These are phyloP conservation scores for Lamellibrachia luymesi DNA, from an alignment of 1,140 invertebrate genomes.

Conservation along the genomic window DNA sequence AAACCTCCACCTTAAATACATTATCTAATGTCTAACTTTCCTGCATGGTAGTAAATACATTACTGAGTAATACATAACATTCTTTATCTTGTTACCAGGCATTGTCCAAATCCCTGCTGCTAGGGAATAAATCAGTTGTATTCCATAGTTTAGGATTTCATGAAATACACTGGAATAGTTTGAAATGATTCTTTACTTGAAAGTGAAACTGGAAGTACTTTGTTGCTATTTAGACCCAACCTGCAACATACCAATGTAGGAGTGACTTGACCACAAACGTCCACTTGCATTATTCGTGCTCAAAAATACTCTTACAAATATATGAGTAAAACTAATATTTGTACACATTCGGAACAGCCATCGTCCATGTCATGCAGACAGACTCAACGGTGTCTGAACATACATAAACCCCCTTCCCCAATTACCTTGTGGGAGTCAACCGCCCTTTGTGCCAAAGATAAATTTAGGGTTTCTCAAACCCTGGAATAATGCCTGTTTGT, in stretches of 20 bases:
- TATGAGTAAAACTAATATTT: neutral
- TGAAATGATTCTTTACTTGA: neutral
- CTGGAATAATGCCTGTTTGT: neutral
- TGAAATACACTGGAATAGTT: neutral
- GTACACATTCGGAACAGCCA: neutral
- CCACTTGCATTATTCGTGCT: neutral
- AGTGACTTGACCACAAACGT: neutral
- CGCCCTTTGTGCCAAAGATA: neutral
- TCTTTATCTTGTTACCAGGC: neutral
- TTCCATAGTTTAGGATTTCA: neutral
- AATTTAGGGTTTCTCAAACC: neutral
- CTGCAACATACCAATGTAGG: neutral
- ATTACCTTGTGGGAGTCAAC: neutral
- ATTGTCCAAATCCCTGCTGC: neutral
- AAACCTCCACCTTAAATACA: too few relatives aligned
- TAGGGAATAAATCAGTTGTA: neutral
- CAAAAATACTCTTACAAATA: neutral
- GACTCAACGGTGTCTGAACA: neutral
- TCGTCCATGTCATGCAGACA: neutral
- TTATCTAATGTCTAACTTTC: too few relatives aligned
- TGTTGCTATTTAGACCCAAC: neutral
- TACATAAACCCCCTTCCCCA: neutral
- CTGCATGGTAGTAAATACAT: neutral
- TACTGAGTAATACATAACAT: neutral
- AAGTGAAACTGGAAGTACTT: neutral